Evolutionary conservation across 2,888 invertebrate species (phyloP).

Genomic region (Chrysopilus asiliformis): DNA sequence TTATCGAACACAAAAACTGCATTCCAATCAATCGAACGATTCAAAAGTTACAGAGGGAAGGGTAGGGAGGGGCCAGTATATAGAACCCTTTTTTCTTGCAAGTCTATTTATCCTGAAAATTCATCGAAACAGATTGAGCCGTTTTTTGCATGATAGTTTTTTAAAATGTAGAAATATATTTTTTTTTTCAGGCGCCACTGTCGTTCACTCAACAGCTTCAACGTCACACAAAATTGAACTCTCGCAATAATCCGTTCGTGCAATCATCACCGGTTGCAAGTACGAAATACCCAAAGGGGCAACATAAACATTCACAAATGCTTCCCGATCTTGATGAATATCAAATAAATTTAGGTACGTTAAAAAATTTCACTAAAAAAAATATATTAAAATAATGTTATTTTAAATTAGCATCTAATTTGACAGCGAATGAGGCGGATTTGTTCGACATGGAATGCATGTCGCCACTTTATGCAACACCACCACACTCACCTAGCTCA

Average conservation of each 20-base stretch:
- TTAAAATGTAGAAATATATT: not conserved
- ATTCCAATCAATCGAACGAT: no score
- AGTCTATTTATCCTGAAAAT: no score
- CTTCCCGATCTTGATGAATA: conserved; percentile 35
- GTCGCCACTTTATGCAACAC: conserved; percentile 67
- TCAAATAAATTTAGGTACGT: conserved; percentile 28
- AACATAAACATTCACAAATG: conserved; percentile 33
- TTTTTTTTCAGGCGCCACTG: conserved; percentile 43
- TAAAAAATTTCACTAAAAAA: not conserved
- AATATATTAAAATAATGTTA: not conserved
- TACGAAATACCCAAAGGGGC: conserved; percentile 24
- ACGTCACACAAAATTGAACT: conserved; percentile 33
- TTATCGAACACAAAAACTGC: no score
- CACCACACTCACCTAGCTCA: conserved; percentile 59
- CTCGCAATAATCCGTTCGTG: conserved; percentile 31
- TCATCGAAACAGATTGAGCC: no score
- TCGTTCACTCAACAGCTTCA: conserved; percentile 90
- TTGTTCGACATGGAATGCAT: conserved; percentile 37
- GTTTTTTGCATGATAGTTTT: not conserved
- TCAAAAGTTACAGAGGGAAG: no score
- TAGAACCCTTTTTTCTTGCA: no score
- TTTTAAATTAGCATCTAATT: conserved; percentile 11
- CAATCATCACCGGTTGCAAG: conserved; percentile 27
- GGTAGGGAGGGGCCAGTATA: no score
- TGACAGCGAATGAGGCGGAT: conserved; percentile 33